Percentiles rank a stretch among this genome's conserved stretches.
These are phyloP conservation scores for Marcusenius ussheri DNA, from an alignment of 2,113 vertebrate genomes.

Conservation along the genomic window DNA sequence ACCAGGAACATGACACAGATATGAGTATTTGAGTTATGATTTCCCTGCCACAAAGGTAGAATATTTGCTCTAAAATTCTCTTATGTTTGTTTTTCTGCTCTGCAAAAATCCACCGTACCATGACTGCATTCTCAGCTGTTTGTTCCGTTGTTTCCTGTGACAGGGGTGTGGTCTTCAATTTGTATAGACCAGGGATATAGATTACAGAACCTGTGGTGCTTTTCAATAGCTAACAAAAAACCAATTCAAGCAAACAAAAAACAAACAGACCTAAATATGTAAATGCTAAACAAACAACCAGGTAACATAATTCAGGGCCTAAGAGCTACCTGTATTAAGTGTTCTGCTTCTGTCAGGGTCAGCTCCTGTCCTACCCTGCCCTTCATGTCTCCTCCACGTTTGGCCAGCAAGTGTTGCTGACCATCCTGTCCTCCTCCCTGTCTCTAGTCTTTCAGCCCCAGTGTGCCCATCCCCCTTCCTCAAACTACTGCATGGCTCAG, in stretches of 20 bases:
- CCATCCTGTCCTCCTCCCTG: too few relatives aligned
- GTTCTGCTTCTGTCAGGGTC: background rate
- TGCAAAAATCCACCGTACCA: background rate
- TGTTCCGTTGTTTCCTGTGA: background rate
- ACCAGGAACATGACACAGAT: background rate
- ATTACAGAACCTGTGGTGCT: background rate
- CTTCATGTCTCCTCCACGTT: too few relatives aligned
- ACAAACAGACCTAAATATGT: background rate
- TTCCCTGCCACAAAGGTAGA: background rate
- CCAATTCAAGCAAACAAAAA: background rate
- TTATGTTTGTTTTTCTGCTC: background rate
- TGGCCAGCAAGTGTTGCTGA: too few relatives aligned
- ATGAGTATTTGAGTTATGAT: constrained; percentile 3
- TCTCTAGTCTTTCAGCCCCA: too few relatives aligned
- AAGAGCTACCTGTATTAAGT: background rate
- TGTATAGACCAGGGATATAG: background rate
- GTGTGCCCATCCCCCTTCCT: too few relatives aligned
- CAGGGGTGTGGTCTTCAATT: background rate
- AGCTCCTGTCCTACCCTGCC: too few relatives aligned
- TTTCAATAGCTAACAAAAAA: background rate
- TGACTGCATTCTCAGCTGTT: background rate
- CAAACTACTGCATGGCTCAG: too few relatives aligned
- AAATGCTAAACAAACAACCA: background rate
- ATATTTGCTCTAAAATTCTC: background rate
- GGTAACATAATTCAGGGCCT: background rate